phyloP scores from a whole-genome alignment of 30 jellyfish, hydroid and myxozoan genomes.

The Clytia hemisphaerica region DNA sequence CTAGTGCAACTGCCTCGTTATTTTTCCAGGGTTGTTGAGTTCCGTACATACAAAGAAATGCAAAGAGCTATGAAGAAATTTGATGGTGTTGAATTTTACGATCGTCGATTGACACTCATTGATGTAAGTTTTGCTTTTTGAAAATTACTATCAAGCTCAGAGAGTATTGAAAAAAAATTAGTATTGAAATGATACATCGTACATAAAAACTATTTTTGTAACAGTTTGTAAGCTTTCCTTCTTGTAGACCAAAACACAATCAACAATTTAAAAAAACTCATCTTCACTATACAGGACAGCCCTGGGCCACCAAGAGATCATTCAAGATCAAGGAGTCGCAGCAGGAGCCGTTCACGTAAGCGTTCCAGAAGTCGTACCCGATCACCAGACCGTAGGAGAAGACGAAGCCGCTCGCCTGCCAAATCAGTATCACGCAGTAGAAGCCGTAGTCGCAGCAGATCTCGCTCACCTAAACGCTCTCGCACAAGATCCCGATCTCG shows the following conservation, averaged over 20 bases:
- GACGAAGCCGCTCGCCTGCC: no score
- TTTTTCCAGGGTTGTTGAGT: conserved; percentile 93
- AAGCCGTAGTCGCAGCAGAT: conserved; percentile 19
- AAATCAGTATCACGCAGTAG: no score
- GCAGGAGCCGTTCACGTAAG: no score
- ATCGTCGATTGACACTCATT: conserved; percentile 70
- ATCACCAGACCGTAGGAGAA: no score
- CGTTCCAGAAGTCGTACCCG: no score
- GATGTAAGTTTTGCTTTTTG: conserved; percentile 53
- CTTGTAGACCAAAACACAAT: no score
- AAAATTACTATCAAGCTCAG: background rate
- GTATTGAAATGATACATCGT: no score
- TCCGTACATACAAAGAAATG: conserved; percentile 70
- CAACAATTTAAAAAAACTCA: no score
- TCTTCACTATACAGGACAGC: background rate
- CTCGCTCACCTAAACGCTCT: conserved; percentile 13
- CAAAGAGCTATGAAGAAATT: conserved; percentile 68
- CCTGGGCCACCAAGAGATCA: conserved; percentile 36
- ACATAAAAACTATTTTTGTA: no score
- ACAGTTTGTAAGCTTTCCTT: background rate
- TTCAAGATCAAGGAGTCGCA: background rate
- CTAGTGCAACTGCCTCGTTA: no score
- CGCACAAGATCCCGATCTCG: conserved; percentile 22
- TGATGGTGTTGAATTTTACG: conserved; percentile 80
- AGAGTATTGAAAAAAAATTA: no score